Evolutionary conservation across 2,888 invertebrate genomes (phyloP), one percentile per base, ranked within the genome.

Genomic region (Nymphalis polychloros): DNA sequence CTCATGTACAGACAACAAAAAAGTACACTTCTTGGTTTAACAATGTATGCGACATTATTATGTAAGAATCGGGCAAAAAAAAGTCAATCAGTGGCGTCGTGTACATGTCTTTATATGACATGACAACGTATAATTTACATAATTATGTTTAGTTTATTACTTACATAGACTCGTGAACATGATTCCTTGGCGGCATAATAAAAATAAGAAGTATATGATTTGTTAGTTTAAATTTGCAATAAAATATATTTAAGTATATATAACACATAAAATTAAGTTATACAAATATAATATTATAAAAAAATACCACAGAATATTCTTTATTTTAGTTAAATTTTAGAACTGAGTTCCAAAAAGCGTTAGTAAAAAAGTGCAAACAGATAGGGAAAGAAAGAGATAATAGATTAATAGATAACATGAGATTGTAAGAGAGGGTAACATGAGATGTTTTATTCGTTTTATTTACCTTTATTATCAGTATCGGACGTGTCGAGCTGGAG

Each of bases 401-500:
- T 20, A 57, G 10, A 35, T 48, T 48, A 8, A 35, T 19, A 20
- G 16, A 50, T 41, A 4, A 41, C 13, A 55, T 8, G 41, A 57
- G 50, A 59, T 31, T 41, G 67, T 50, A 52, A 62, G 20, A 63
- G 59, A 47, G 6, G 17, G 41, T 27, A 55, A 46, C 3, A 16
- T 7, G 53, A 31, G 55, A 55, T 31, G n/a, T 16, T 17, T 23
- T 8, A 31, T 35, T 27, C 27, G 27, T 27, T 55, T 31, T 17
- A n/a, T 35, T 50, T 82, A 89, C 91, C 91, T 92, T 97, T 97
- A 90, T 96, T 97, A 78, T 95, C 95, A 87, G 86, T 92, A 79
- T 92, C 92, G 72, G 90, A 86, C 3, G 85, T 78, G 81, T 95
- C 95, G 78, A 97, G 93, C 82, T 97, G 97, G 74, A 97, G 94